Percentiles rank a stretch among this genome's conserved stretches.
phyloP scores from a whole-genome alignment of 1,140 invertebrate genomes.

The Heterodera carotae region DNA sequence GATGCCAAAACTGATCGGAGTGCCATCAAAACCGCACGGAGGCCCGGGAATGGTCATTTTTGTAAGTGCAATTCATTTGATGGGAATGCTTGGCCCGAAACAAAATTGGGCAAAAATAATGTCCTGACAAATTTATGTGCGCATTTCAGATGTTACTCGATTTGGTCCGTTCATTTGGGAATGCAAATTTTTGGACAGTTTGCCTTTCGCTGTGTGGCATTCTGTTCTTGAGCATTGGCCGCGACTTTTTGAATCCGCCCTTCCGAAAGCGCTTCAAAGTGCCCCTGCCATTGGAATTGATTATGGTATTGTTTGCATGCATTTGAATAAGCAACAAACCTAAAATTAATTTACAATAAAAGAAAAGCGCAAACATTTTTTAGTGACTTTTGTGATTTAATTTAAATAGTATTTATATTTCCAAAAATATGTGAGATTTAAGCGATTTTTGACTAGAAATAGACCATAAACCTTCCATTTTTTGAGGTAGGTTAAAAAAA shows the following conservation, averaged over 20 bases:
- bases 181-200: slow-evolving; percentile 67
- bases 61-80: slow-evolving; percentile 27
- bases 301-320: slow-evolving; percentile 68
- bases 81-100: not conserved
- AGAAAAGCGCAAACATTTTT: too few species aligned
- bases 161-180: slow-evolving; percentile 63
- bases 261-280: slow-evolving; percentile 67
- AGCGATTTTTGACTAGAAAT: too few species aligned
- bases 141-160: slow-evolving; percentile 64
- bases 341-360: too few species aligned
- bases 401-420: too few species aligned
- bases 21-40: slow-evolving; percentile 52
- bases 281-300: slow-evolving; percentile 68
- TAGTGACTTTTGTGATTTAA: too few species aligned
- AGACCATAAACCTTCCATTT: too few species aligned
- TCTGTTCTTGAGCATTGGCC: slow-evolving; percentile 65
- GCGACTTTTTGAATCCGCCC: slow-evolving; percentile 67
- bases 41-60: slow-evolving; percentile 60
- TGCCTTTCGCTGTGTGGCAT: slow-evolving; percentile 67
- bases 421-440: too few species aligned
- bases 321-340: too few species aligned
- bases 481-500: too few species aligned
- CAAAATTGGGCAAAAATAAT: slow-evolving; percentile 24
- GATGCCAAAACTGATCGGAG: slow-evolving; percentile 60
- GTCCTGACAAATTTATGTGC: slow-evolving; percentile 18